A percentile compares a stretch with the other conserved stretches of the same genome.
phyloP scores from a whole-genome alignment of 2,797 vertebrate species.

The Macropus fuliginosus region DNA sequence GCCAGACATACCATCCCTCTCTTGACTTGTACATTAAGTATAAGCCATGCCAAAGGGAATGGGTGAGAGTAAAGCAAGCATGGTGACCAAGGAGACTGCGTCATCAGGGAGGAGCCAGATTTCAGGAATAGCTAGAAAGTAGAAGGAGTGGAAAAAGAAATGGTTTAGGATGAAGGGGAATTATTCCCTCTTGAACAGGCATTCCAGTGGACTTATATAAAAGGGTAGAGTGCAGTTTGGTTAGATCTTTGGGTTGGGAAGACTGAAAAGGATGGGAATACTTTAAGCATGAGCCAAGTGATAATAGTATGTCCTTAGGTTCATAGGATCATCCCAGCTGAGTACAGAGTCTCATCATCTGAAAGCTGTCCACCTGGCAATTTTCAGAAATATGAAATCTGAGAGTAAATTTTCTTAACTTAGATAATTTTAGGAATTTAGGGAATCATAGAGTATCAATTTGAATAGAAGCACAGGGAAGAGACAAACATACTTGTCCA shows the following conservation, averaged over 20 bases:
- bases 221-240: neutral
- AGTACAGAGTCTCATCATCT: neutral
- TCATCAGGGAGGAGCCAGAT: neutral
- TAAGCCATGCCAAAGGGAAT: neutral
- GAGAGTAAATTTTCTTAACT: neutral
- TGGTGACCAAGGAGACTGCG: neutral
- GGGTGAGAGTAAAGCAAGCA: neutral
- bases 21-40: neutral
- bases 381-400: neutral
- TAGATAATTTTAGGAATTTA: neutral
- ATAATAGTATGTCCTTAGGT: neutral
- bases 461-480: neutral
- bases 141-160: neutral
- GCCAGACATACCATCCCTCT: neutral
- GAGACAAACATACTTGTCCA: neutral
- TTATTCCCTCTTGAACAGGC: neutral
- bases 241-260: neutral
- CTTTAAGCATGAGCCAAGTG: neutral
- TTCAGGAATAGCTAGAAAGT: neutral
- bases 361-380: neutral
- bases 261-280: neutral
- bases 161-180: neutral
- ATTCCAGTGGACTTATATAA: neutral
- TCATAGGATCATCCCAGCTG: neutral
- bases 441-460: neutral